Evolutionary conservation across 2,888 invertebrate genomes (phyloP).

Genomic region (Diarsia brunnea): DNA sequence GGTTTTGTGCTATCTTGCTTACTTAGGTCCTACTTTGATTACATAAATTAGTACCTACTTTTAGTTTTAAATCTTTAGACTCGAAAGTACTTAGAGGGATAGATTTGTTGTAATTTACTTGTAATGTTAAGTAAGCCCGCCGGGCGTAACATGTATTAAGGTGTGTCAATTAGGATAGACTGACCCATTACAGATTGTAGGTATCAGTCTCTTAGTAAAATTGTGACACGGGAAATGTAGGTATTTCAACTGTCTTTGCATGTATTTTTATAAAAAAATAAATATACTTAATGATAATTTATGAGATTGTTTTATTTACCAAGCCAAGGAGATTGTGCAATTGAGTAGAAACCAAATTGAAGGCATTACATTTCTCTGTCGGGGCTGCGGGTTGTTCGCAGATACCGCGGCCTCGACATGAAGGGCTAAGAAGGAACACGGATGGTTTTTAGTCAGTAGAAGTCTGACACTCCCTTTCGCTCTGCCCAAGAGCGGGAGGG

Average conservation of each 20-base stretch:
- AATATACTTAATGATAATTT: slow-evolving; percentile 32
- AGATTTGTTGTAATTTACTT: slow-evolving; percentile 58
- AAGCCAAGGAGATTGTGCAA: neutral
- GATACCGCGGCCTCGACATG: too few relatives aligned
- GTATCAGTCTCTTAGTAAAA: slow-evolving; percentile 55
- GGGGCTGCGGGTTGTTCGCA: too few relatives aligned
- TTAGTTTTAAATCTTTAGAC: slow-evolving; percentile 53
- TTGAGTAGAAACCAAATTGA: too few relatives aligned
- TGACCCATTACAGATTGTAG: slow-evolving; percentile 35
- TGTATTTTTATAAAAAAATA: slow-evolving; percentile 73
- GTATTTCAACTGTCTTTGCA: slow-evolving; percentile 64
- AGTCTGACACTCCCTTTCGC: too few relatives aligned
- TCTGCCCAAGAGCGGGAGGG: too few relatives aligned
- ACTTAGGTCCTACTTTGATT: slow-evolving; percentile 51
- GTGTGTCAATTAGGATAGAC: slow-evolving; percentile 63
- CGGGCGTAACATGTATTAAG: slow-evolving; percentile 47
- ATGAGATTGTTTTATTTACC: slow-evolving; percentile 45
- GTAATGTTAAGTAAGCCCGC: slow-evolving; percentile 37
- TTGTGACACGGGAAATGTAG: slow-evolving; percentile 55
- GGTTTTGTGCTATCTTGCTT: slow-evolving; percentile 66
- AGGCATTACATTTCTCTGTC: too few relatives aligned
- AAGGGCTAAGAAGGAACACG: too few relatives aligned
- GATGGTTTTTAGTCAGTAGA: too few relatives aligned
- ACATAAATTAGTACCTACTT: slow-evolving; percentile 63
- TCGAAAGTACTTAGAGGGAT: slow-evolving; percentile 69